Evolutionary conservation across 2,888 invertebrate species (phyloP).

Genomic region (Caenorhabditis uteleia): DNA sequence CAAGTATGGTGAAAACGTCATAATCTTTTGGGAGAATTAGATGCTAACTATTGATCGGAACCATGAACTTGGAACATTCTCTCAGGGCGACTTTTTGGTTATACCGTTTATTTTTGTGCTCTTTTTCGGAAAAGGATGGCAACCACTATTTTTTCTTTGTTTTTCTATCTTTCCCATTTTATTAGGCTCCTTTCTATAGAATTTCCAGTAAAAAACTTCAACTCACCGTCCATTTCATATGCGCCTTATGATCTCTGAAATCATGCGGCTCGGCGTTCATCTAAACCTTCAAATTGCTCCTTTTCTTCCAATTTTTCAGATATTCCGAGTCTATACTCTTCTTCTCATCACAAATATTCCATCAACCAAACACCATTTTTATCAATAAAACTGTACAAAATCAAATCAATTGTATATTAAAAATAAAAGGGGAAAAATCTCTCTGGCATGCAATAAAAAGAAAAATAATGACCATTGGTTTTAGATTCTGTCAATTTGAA

Average conservation of each 20-base stretch:
- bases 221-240: constrained; percentile 55
- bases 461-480: not conserved
- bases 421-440: not conserved
- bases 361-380: not conserved
- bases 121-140: too few species aligned
- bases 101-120: too few species aligned
- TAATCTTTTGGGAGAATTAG: too few species aligned
- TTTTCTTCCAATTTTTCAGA: constrained; percentile 2
- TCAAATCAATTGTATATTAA: not conserved
- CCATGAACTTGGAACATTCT: too few species aligned
- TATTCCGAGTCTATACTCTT: too few species aligned
- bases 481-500: not conserved
- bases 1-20: too few species aligned
- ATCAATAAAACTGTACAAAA: not conserved
- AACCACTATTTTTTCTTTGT: too few species aligned
- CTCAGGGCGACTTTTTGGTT: too few species aligned
- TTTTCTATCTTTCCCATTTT: not conserved
- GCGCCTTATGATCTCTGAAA: constrained; percentile 54
- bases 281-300: not conserved
- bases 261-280: constrained; percentile 51
- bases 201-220: constrained; percentile 1
- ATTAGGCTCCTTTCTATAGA: not conserved
- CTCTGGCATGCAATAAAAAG: not conserved
- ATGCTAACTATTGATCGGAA: too few species aligned
- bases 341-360: not conserved